Evolutionary conservation across 2,797 vertebrate genomes (phyloP).

Genomic region (Lerista edwardsae): DNA sequence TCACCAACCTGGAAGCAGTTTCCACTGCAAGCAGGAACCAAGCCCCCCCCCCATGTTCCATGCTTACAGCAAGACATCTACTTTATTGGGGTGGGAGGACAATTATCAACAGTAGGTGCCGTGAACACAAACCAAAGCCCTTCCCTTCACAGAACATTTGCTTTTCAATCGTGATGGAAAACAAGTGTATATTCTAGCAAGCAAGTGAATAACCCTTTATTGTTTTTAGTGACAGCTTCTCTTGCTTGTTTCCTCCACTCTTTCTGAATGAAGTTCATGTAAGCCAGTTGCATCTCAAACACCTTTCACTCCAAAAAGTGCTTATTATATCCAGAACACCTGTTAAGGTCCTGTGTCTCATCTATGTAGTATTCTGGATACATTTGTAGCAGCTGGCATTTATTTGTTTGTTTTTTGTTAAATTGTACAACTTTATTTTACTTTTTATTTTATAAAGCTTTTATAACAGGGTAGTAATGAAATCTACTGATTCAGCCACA

Average conservation of each 20-base stretch:
- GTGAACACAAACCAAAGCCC: not conserved
- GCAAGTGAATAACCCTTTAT: not conserved
- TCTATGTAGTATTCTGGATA: not conserved
- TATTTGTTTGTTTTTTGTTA: not conserved
- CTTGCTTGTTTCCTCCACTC: not conserved
- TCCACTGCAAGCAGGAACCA: too few relatives aligned
- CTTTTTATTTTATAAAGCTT: conserved; percentile 2
- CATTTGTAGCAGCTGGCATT: conserved; percentile 6
- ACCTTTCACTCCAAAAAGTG: fast-evolving
- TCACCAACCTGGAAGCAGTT: too few relatives aligned
- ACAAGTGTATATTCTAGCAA: not conserved
- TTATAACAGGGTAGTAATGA: fast-evolving
- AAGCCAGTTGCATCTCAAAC: not conserved
- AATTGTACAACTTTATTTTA: not conserved
- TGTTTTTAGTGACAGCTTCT: not conserved
- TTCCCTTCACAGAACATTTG: not conserved
- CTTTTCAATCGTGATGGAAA: not conserved
- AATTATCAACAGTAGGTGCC: not conserved
- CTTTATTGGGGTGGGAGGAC: too few relatives aligned
- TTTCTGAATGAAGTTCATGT: not conserved
- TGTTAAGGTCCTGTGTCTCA: conserved; percentile 36
- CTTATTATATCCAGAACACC: conserved; percentile 7
- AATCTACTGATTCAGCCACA: not conserved
- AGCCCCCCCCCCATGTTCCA: too few relatives aligned
- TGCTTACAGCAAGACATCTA: not conserved